Evolutionary conservation across 2,797 vertebrate species (phyloP), one percentile per base, ranked within the genome.

Genomic region (Helarctos malayanus): DNA sequence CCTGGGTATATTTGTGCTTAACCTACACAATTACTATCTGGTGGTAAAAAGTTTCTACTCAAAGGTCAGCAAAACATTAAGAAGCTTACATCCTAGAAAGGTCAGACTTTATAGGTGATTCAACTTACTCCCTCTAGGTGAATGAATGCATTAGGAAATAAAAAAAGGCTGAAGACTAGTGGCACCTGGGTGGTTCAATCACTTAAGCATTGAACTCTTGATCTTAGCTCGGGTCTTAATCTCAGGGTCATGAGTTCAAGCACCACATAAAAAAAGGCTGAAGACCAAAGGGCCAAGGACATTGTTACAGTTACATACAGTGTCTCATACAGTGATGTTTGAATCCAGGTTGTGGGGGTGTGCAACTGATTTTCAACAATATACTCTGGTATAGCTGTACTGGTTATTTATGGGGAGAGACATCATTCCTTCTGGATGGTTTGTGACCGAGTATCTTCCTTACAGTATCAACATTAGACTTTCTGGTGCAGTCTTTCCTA

Each of bases 71-170:
- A 94, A 83, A 95, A 35, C 57, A 79, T 63, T 82, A 75, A 54
- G 14, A 89, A 94, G 35, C 15, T 47, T 73, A 25, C 13, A 82
- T 29, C 25, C 45, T 76, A 92, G 45, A 76, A 87, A 92, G 27
- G 29, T 38, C n/a, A 8, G 19, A 52, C 38, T 91, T 92, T n/a
- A 13, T 2, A 29, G 21, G 32, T 45, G 25, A 27, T 41, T 80
- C 11, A 8, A 3, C 92, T 81, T 80, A 18, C 65, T 59, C 86
- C 82, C 54, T 87, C 52, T 56, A 83, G 69, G 38, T 80, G 75
- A 92, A 87, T 59, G n/a, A 92, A 59, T 82, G 45, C 41, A 19
- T 57, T 65, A 38, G 29, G 61, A 94, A 86, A 76, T 94, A 8
- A 80, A 80, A 76, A 73, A 73, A 47, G 18, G 3, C 57, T 57